Evolutionary conservation across 2,888 invertebrate species (phyloP).

Genomic region (Yponomeuta evonymella): DNA sequence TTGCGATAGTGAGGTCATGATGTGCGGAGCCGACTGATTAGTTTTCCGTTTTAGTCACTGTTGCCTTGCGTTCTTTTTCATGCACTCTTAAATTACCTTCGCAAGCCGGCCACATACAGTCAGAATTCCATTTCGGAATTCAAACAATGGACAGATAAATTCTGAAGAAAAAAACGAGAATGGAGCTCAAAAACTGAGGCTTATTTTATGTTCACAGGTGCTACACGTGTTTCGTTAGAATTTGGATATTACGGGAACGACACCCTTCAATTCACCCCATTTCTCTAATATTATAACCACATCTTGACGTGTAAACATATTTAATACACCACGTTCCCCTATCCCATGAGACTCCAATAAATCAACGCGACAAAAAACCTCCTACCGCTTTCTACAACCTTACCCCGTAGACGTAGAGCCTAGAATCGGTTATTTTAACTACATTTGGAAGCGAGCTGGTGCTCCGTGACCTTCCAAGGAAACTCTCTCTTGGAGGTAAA

Average conservation of each 20-base stretch:
- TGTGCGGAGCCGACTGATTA: too few relatives aligned
- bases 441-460: not conserved
- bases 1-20: too few relatives aligned
- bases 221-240: not conserved
- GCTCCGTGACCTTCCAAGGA: not conserved
- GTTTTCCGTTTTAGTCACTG: too few relatives aligned
- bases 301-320: constrained; percentile 5
- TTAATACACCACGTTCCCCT: constrained; percentile 7
- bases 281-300: constrained; percentile 5
- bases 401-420: not conserved
- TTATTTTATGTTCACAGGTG: too few relatives aligned
- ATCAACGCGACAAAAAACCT: not conserved
- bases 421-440: not conserved
- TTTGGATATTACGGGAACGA: not conserved
- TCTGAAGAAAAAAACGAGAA: too few relatives aligned
- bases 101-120: too few relatives aligned
- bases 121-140: too few relatives aligned
- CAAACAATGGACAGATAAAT: too few relatives aligned
- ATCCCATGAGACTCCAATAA: not conserved
- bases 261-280: not conserved
- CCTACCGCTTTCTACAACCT: not conserved
- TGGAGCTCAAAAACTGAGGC: too few relatives aligned
- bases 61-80: too few relatives aligned
- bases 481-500: not conserved
- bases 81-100: too few relatives aligned